phyloP scores from a whole-genome alignment of 2,113 vertebrate species.

The Onychostruthus taczanowskii region DNA sequence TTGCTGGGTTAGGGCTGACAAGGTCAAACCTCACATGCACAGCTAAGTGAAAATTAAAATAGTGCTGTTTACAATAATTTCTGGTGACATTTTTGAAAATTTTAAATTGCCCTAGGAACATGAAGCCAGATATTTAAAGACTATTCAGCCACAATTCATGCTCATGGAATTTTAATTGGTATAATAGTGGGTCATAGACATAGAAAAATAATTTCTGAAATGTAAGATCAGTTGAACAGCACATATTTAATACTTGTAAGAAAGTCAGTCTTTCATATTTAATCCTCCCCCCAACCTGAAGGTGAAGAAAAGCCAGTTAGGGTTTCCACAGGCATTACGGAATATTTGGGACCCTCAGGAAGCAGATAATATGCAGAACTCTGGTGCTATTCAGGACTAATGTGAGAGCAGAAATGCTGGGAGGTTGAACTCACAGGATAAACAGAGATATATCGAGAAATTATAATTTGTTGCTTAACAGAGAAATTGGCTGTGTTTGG shows the following conservation, averaged over 20 bases:
- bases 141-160: neutral
- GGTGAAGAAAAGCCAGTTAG: neutral
- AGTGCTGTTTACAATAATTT: neutral
- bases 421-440: neutral
- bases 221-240: neutral
- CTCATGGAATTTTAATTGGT: neutral
- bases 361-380: neutral
- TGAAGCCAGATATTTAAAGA: neutral
- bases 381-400: neutral
- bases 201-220: neutral
- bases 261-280: neutral
- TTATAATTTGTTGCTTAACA: neutral
- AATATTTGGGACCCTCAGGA: neutral
- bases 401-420: neutral
- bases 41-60: neutral
- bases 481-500: neutral
- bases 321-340: neutral
- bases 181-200: neutral
- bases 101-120: neutral
- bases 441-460: neutral
- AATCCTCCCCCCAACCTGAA: neutral
- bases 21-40: neutral
- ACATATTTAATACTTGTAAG: neutral
- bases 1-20: neutral
- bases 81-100: neutral